phyloP scores from a whole-genome alignment of 2,113 vertebrate species.

The Glaucomys volans region DNA sequence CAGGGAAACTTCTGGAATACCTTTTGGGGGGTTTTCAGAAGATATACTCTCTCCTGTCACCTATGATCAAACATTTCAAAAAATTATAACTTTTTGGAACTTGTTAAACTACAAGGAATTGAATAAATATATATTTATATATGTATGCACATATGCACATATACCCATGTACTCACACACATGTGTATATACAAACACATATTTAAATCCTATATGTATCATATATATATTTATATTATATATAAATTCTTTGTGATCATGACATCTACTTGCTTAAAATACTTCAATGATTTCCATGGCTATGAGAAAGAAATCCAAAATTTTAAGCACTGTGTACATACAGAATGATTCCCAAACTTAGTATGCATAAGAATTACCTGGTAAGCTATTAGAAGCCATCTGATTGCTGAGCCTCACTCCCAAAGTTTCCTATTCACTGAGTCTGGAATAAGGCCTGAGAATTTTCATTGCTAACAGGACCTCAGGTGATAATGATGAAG shows the following conservation, averaged over 20 bases:
- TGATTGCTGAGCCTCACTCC: background rate
- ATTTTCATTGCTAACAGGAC: background rate
- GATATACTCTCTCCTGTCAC: background rate
- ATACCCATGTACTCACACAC: background rate
- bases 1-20: background rate
- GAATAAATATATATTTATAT: background rate
- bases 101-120: background rate
- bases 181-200: background rate
- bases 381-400: background rate
- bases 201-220: background rate
- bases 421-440: background rate
- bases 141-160: background rate
- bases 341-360: background rate
- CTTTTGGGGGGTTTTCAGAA: background rate
- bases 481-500: background rate
- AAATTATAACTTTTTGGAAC: background rate
- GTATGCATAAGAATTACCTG: background rate
- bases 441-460: background rate
- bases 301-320: background rate
- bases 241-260: background rate
- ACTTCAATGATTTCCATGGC: background rate
- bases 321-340: background rate
- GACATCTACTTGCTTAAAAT: conserved; percentile 14
- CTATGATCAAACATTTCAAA: background rate
- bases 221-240: background rate